Conservation (phyloP, 2,797 vertebrate species). For the Pogoniulus pusillus region DNA sequence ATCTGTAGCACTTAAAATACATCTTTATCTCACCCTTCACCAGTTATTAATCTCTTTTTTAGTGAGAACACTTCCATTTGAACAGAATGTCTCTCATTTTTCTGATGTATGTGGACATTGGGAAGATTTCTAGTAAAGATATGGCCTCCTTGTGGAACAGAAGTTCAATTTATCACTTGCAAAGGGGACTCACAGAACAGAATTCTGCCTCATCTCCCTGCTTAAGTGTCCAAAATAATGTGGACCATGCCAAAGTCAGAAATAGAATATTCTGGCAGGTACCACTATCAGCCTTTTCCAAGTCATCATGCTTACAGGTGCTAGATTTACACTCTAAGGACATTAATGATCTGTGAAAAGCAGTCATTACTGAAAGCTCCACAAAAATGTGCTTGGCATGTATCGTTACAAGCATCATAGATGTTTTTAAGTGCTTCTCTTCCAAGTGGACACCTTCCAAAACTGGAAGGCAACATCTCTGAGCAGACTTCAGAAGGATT, state of each 20-base stretch:
- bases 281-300: background rate
- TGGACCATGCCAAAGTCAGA: background rate
- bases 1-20: background rate
- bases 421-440: background rate
- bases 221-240: background rate
- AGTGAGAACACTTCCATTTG: background rate
- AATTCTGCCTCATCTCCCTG: background rate
- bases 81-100: background rate
- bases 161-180: background rate
- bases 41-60: background rate
- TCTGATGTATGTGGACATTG: background rate
- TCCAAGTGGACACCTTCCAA: constrained; percentile 18
- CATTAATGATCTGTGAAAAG: background rate
- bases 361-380: background rate
- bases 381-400: background rate
- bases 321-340: background rate
- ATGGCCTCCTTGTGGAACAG: background rate
- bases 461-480: background rate
- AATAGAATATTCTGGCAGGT: background rate
- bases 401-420: background rate
- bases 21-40: background rate
- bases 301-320: background rate
- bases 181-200: background rate
- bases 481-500: background rate
- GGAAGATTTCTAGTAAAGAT: background rate